Evolutionary conservation across 53 echinoderm and acorn worm species (phyloP).

Genomic region (Zoroaster sp.): DNA sequence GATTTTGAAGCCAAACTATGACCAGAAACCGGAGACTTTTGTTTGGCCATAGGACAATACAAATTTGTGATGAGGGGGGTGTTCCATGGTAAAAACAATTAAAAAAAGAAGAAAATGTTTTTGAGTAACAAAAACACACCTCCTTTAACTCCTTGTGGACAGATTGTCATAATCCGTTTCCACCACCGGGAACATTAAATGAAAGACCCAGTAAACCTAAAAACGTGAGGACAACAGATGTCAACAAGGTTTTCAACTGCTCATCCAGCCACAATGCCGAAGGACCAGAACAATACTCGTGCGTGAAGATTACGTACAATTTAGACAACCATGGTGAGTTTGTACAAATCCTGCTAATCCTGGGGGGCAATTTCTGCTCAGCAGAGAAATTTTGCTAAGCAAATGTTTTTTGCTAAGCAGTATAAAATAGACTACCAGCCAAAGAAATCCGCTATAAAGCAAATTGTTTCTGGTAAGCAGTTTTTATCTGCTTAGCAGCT

Average conservation of each 20-base stretch:
- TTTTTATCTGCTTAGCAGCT: no score
- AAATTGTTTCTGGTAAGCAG: no score
- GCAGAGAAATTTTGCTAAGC: no score
- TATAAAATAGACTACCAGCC: no score
- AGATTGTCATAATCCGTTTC: background rate
- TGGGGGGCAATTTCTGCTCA: no score
- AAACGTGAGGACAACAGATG: background rate
- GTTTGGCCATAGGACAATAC: no score
- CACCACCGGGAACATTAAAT: background rate
- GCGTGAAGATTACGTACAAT: constrained; percentile 3
- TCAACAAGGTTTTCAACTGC: background rate
- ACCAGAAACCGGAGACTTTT: no score
- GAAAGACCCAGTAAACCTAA: background rate
- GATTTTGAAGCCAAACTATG: no score
- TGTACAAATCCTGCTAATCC: background rate
- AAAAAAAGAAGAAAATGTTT: background rate
- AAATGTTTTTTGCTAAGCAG: no score
- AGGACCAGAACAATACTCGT: background rate
- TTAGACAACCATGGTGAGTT: background rate
- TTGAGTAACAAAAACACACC: background rate
- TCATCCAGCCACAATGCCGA: background rate
- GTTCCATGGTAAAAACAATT: background rate
- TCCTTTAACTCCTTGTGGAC: no score
- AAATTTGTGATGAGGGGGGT: background rate
- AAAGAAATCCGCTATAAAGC: no score